Conservation (phyloP, 1,140 invertebrate species). For the Eulimnadia texana region DNA sequence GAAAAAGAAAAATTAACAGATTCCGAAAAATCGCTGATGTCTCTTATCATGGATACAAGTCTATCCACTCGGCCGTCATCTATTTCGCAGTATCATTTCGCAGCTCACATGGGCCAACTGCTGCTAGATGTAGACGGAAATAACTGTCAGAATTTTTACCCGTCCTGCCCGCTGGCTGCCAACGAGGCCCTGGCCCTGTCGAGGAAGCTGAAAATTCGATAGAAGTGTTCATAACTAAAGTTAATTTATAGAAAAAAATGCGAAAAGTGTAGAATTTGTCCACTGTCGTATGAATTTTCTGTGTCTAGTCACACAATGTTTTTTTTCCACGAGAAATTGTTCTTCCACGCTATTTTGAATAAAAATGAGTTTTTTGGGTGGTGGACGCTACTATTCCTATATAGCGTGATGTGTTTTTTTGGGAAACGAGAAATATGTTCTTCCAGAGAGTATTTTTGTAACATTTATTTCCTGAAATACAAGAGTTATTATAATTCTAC, state of each 20-base stretch:
- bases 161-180: conserved; percentile 47
- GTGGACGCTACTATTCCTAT: not conserved
- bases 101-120: conserved; percentile 65
- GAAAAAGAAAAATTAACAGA: conserved; percentile 48
- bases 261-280: not conserved
- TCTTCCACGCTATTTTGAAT: not conserved
- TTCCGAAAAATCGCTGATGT: conserved; percentile 49
- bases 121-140: conserved; percentile 51
- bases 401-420: not conserved
- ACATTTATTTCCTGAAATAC: too few relatives aligned
- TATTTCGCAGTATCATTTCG: conserved; percentile 60
- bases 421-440: not conserved
- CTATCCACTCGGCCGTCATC: conserved; percentile 42
- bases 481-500: too few relatives aligned
- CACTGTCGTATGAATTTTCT: not conserved
- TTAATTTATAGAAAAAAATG: not conserved
- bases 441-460: too few relatives aligned
- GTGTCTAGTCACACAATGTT: not conserved
- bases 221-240: not conserved
- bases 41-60: conserved; percentile 49
- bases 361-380: not conserved
- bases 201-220: conserved; percentile 43
- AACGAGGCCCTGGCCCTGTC: conserved; percentile 48
- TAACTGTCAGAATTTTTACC: conserved; percentile 55
- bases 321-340: not conserved